Base-by-base conservation (phyloP, 37 sponge, comb jelly and placozoan species). In the Tethya wilhelma region DNA sequence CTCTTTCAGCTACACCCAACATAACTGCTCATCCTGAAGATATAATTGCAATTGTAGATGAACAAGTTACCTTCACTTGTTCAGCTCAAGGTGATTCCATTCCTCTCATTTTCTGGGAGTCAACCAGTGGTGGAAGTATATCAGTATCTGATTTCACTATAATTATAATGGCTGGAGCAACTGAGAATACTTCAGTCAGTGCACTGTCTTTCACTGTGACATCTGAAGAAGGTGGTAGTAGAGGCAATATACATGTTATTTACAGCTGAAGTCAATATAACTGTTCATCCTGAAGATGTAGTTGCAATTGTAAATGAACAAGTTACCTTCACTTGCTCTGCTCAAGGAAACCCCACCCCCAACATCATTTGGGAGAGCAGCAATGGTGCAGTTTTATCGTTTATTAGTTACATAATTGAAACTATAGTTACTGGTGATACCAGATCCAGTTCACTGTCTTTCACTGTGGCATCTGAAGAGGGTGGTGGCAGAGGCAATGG, bases 291-390 rank as follows among this genome's bases (percentile, higher is more conserved):
- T 42, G 42, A 26, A 12, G 55, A 75, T 41, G 31, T 49, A 1
- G 2, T 75, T 3, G 75, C 25, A 44, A n/a, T n/a, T n/a, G 55
- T 77, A n/a, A n/a, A n/a, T 3, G 65, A 6, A 1, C 59, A 40
- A 19, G 70, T 69, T 11, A 39, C 59, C 17, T 32, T 80, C 28
- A 56, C 37, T 33, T 80, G 80, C 43, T 23, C 33, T 1, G 80
- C 70, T 17, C 22, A 22, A 20, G 40, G 44, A 4, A 67, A 14
- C 9, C 80, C 80, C 28, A 28, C 17, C 12, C 80, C 80, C 32
- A 26, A 44, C 70, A 69, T 80, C 59, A 69, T 60, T 44, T 80
- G 80, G 80, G 44, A 57, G 69, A 55, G 42, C 39, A n/a, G 23
- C 32, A 23, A 40, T 40, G 58, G 49, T 2, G 44, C 19, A 25